These are phyloP conservation scores for Portunus trituberculatus DNA, from an alignment of 1,140 invertebrate species.

Conservation along the genomic window DNA sequence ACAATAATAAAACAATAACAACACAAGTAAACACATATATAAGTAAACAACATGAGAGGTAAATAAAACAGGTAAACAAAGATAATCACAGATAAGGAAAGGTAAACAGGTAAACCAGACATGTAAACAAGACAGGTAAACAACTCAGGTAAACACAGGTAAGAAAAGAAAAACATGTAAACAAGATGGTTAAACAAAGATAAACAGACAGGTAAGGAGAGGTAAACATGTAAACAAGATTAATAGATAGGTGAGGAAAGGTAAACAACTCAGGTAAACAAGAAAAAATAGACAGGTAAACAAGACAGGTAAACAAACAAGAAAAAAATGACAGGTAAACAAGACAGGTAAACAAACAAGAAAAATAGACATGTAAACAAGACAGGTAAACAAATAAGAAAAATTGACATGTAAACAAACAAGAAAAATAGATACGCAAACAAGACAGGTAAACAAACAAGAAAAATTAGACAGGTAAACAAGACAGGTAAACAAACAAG, in stretches of 20 bases:
- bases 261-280: background rate
- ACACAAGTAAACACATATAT: background rate
- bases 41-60: background rate
- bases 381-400: background rate
- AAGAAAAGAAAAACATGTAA: conserved; percentile 40
- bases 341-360: too few species aligned
- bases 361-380: background rate
- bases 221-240: background rate
- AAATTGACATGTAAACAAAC: background rate
- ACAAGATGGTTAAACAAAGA: conserved; percentile 2
- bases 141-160: conserved; percentile 30
- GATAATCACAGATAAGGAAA: conserved; percentile 30
- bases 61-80: background rate
- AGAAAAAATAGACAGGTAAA: background rate
- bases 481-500: background rate
- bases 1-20: background rate
- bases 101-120: too few species aligned
- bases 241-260: background rate
- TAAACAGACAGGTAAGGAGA: conserved; percentile 37
- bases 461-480: too few species aligned
- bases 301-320: background rate
- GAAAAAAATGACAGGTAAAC: background rate
- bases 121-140: too few species aligned
- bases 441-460: too few species aligned
- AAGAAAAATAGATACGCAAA: too few species aligned